A percentile compares a stretch with the other conserved stretches of the same genome.
phyloP scores from a whole-genome alignment of 2,113 vertebrate genomes.

The Gopherus evgoodei region DNA sequence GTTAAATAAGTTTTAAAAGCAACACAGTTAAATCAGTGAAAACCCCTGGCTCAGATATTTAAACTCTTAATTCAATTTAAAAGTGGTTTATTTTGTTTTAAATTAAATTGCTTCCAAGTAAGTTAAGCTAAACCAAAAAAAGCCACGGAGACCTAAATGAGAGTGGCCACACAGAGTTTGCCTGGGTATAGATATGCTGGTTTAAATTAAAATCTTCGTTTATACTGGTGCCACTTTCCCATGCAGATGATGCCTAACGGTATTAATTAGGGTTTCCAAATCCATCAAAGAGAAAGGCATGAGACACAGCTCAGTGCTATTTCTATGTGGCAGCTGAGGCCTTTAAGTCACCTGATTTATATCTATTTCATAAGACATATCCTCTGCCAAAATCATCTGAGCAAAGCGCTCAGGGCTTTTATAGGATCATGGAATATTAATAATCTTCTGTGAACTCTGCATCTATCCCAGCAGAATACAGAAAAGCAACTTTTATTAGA shows the following conservation, averaged over 20 bases:
- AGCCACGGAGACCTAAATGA: background rate
- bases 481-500: background rate
- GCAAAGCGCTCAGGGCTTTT: slow-evolving; percentile 24
- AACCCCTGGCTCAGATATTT: background rate
- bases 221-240: background rate
- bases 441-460: background rate
- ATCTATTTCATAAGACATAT: slow-evolving; percentile 24
- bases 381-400: background rate
- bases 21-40: background rate
- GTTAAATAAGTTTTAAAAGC: background rate
- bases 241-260: fast-evolving
- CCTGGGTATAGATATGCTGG: fast-evolving
- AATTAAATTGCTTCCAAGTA: background rate
- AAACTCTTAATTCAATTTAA: background rate
- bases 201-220: background rate
- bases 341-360: slow-evolving; percentile 44
- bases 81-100: background rate
- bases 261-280: background rate
- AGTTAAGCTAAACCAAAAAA: background rate
- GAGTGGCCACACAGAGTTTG: background rate
- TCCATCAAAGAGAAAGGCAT: background rate
- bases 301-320: background rate
- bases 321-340: background rate
- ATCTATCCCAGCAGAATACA: background rate
- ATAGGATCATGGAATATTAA: slow-evolving; percentile 4